Evolutionary conservation across 2,113 vertebrate species (phyloP), one percentile per base, ranked within the genome.

Genomic region (Nettapus auritus): DNA sequence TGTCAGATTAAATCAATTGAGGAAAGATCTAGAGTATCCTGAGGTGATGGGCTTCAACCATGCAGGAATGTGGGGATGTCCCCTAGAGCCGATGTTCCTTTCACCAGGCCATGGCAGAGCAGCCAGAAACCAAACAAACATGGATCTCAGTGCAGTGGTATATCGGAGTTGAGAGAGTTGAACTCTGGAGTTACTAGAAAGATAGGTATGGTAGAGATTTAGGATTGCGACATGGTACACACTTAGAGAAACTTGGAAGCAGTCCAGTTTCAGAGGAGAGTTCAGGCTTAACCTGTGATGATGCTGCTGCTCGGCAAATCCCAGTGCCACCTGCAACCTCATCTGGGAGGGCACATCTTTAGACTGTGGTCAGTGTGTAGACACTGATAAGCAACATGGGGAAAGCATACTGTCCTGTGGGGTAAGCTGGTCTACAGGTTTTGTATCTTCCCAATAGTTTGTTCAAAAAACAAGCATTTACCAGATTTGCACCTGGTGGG

Each of bases 171-270:
- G 52, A 62, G 74, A 23, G 12, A 42, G 19, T n/a, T 90, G 74
- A 76, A 57, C 44, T 62, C 44, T 69, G 57, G 69, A 88, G 34
- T 88, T 90, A 53, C 31, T 86, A 44, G 80, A 82, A 95, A 91
- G 44, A 55, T 77, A 40, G 25, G 5, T 50, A 31, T 5, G 3
- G 36, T 26, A 80, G 44, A 68, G 59, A 93, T 34, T 78, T 67
- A 74, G 34, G 53, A 6, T 83, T 94, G 36, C 38, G 67, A 46
- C 40, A 60, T 9, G 52, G n/a, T 57, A 67, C 1, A 2, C 83
- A n/a, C 44, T 79, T 80, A 36, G 18, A 55, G 42, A 82, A 48
- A 71, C 57, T 52, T 90, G 74, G 77, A 89, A 89, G 86, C 0
- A 15, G 66, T 52, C 28, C 55, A 17, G 34, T 79, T 89, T 87